Evolutionary conservation across 2,888 invertebrate species (phyloP), one percentile per base, ranked within the genome.

Genomic region (Drosophila algonquin): DNA sequence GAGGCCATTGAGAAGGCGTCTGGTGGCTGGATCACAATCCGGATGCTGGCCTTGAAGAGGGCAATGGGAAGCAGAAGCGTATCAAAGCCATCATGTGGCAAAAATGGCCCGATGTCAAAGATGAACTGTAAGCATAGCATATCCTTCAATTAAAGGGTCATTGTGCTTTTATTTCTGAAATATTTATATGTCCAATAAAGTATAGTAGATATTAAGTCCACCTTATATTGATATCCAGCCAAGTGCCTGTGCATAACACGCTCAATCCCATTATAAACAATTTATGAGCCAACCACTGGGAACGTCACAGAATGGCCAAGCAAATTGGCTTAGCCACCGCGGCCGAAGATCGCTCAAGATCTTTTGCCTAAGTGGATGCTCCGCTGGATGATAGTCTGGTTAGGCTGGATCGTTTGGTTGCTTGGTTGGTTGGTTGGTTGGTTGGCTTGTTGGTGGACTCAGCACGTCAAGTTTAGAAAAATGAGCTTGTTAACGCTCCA

Each of bases 111-210:
- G 18, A 18, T 18, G 18, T 96, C 91, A 97, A 96, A 92, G 97
- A 97, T 92, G 97, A 97, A 93, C 94, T 97, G 93, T 97, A 94
- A 90, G 77, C 3, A 40, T 14, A 30, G 7, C 8, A 30, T 30
- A 30, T 30, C 30, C 7, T 8, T 8, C 30, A 8, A 30, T 30
- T 30, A 7, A 8, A 1, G 30, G 40, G 14, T 2, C 40, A n/a
- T 7, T 7, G 14, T 4, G 40, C 14, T 40, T 92, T 95, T 6
- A n/a, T 30, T 47, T 7, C 18, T 35, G 21, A 12, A 30, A n/a
- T 35, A 27, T 64, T 40, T 40, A 40, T n/a, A 40, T 7, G 40
- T n/a, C 2, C 40, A 40, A 40, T 40, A 40, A 40, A 32, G 32
- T 10, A 12, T 32, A 32, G 32, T 10, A 30, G 8, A 40, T 12